Conservation (phyloP, 2,797 vertebrate genomes). For the Poecilia wingei region DNA sequence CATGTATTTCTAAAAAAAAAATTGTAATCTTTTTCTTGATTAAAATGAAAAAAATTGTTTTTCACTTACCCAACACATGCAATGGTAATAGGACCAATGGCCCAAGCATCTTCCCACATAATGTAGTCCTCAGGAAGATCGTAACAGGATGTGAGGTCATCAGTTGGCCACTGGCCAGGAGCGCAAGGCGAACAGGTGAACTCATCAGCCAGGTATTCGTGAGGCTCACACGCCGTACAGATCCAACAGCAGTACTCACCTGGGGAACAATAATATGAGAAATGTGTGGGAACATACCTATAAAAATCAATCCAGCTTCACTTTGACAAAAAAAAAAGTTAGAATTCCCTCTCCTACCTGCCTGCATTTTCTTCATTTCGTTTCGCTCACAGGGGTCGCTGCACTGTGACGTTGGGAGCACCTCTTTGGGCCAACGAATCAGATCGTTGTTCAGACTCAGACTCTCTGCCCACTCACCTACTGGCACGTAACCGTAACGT, state of each 20-base stretch:
- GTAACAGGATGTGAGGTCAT: conserved; percentile 91
- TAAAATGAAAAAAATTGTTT: not conserved
- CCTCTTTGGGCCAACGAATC: conserved; percentile 91
- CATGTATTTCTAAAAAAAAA: not conserved
- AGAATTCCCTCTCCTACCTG: conserved; percentile 77
- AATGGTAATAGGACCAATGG: conserved; percentile 94
- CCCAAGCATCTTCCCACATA: conserved; percentile 98
- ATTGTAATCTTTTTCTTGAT: not conserved
- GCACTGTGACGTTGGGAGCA: conserved; percentile 92
- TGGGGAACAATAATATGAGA: conserved; percentile 49
- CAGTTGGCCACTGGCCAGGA: conserved; percentile 92
- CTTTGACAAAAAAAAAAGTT: conserved; percentile 14
- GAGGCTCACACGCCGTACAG: conserved; percentile 95
- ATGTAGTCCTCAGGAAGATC: conserved; percentile 98
- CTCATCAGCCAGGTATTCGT: conserved; percentile 93
- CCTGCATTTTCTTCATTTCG: conserved; percentile 99
- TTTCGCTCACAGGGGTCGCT: conserved; percentile 96
- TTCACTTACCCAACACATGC: conserved; percentile 89
- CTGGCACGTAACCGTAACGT: conserved; percentile 90
- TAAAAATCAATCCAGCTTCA: conserved; percentile 26
- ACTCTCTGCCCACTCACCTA: conserved; percentile 96
- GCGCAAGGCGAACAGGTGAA: conserved; percentile 94
- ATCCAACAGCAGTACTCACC: conserved; percentile 99
- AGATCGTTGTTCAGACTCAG: conserved; percentile 87
- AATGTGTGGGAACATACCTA: conserved; percentile 33